phyloP scores from a whole-genome alignment of 2,888 invertebrate species.

The Schizaphis graminum region DNA sequence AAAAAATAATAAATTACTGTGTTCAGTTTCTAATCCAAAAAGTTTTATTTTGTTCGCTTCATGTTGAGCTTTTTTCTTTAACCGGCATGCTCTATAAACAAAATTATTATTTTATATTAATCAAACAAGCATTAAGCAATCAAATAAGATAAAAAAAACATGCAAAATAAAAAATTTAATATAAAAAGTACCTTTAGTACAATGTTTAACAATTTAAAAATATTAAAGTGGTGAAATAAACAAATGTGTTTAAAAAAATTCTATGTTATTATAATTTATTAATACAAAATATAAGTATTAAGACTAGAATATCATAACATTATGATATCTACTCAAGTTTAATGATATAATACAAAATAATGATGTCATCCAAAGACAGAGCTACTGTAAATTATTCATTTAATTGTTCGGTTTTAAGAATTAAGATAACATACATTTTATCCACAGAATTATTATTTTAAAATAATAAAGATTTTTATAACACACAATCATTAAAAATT shows the following conservation, averaged over 20 bases:
- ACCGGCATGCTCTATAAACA: conserved; percentile 83
- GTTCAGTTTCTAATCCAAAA: conserved; percentile 92
- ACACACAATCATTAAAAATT: background rate
- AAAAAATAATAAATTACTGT: conserved; percentile 79
- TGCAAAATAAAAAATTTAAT: background rate
- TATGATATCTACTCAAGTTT: background rate
- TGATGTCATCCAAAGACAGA: background rate
- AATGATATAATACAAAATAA: background rate
- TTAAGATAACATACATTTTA: background rate
- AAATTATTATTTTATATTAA: background rate
- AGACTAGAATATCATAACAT: background rate
- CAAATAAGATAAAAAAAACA: background rate
- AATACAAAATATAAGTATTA: background rate
- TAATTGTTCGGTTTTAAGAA: background rate
- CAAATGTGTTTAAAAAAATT: background rate
- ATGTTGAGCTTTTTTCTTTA: conserved; percentile 99
- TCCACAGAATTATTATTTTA: background rate
- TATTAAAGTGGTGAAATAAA: conserved; percentile 54
- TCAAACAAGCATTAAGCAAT: background rate
- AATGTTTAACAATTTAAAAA: background rate
- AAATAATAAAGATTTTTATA: background rate
- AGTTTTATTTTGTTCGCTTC: conserved; percentile 98
- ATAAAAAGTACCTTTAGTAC: background rate
- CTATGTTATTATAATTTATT: background rate
- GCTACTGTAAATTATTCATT: background rate